Evolutionary conservation across 2,797 vertebrate genomes (phyloP), one percentile per base, ranked within the genome.

Genomic region (Hapalemur alaotrensis): DNA sequence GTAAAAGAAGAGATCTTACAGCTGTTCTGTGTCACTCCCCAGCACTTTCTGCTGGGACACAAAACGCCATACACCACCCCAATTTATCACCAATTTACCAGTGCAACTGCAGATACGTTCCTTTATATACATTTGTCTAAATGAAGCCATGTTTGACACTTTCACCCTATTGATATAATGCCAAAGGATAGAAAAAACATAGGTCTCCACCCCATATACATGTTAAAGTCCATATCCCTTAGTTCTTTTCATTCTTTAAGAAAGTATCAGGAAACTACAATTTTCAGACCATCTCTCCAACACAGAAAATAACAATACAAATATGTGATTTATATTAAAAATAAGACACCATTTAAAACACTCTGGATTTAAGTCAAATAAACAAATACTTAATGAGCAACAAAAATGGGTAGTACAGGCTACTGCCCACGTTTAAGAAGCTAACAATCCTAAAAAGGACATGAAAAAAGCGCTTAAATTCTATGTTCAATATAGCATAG

Each of bases 1-100:
- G 0, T 90, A 97, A 98, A 95, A 98, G 93, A 98, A 28, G 54
- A 97, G 48, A 98, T 85, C 95, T 50, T 83, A 97, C 12, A 97
- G 91, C 76, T 94, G 83, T 92, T 70, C 85, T 63, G 70, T 79
- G 35, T 72, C 72, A 97, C 67, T 95, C 59, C 95, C 96, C 23
- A 95, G 15, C 3, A 30, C 38, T 65, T 28, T 35, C 80, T 67
- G 59, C 85, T 46, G 5, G 25, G 57, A 32, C 72, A 69, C 28
- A 93, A 59, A 10, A 91, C 48, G 78, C 89, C 43, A 63, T 7
- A 69, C 9, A 32, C 17, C 82, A 86, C 73, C 91, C 93, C 96
- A 69, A 43, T 17, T 63, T 32, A 82, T 17, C 61, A 72, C 90
- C 63, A 76, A 65, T 17, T 80, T 81, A 91, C 30, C 70, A 30